These are phyloP conservation scores for Dicaeum eximium DNA, from an alignment of 2,113 vertebrate genomes.

Conservation along the genomic window DNA sequence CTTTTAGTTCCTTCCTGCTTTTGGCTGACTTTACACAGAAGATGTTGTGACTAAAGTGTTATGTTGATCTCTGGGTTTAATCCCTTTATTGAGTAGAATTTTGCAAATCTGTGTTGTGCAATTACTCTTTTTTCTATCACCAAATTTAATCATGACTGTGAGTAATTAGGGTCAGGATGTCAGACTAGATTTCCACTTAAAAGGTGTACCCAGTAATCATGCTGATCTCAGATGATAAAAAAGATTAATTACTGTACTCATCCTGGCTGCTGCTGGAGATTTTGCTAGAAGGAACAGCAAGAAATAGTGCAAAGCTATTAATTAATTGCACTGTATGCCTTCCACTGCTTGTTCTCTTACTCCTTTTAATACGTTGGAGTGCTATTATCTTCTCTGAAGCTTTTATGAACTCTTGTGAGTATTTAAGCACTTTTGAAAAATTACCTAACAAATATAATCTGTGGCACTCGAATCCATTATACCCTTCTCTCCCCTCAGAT, in stretches of 20 bases:
- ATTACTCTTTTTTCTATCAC: background rate
- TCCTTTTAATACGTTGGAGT: background rate
- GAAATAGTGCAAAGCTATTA: background rate
- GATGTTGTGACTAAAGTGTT: background rate
- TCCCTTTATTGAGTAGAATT: background rate
- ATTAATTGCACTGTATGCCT: background rate
- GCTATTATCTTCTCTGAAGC: background rate
- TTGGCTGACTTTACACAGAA: background rate
- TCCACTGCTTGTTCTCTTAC: background rate
- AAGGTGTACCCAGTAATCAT: background rate
- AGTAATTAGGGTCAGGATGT: constrained; percentile 10
- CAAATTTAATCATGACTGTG: background rate
- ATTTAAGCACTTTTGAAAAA: constrained; percentile 3
- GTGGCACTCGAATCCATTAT: background rate
- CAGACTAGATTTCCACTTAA: background rate
- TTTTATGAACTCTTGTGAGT: background rate
- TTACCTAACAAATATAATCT: background rate
- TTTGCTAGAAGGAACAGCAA: background rate
- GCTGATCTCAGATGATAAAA: constrained; percentile 2
- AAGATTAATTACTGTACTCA: constrained; percentile 14
- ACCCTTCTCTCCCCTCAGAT: background rate
- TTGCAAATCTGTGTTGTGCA: background rate
- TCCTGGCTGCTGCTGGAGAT: background rate
- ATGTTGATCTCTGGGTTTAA: background rate
- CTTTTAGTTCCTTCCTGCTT: background rate